A percentile compares a stretch with the other conserved stretches of the same genome.
Evolutionary conservation across 2,113 vertebrate species (phyloP).

Genomic region (Heterochromis multidens): DNA sequence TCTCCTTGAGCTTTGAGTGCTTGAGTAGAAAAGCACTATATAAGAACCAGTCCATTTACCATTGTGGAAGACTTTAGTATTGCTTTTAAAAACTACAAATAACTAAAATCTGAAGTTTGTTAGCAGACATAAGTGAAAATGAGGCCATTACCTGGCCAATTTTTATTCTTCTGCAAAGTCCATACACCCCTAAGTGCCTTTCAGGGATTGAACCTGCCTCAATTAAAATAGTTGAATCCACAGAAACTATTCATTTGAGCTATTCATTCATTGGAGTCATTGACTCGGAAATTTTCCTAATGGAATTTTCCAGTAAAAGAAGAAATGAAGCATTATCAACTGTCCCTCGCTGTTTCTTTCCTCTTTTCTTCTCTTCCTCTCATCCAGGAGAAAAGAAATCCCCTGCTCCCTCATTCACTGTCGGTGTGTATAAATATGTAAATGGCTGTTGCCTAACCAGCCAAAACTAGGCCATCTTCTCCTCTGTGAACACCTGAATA

Average conservation of each 20-base stretch:
- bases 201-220: slow-evolving; percentile 44
- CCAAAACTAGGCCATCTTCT: slow-evolving; percentile 54
- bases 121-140: neutral
- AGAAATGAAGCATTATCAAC: slow-evolving; percentile 53
- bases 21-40: too few relatives aligned
- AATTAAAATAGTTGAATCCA: slow-evolving; percentile 49
- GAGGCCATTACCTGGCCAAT: neutral
- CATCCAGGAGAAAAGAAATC: slow-evolving; percentile 22
- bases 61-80: neutral
- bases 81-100: neutral
- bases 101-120: neutral
- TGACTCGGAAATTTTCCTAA: slow-evolving; percentile 53
- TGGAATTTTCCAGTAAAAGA: slow-evolving; percentile 58
- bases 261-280: slow-evolving; percentile 52
- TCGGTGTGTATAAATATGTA: slow-evolving; percentile 38
- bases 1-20: too few relatives aligned
- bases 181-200: neutral
- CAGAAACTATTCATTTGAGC: slow-evolving; percentile 41
- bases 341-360: slow-evolving; percentile 11
- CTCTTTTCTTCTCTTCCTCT: slow-evolving; percentile 2
- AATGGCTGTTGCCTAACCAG: slow-evolving; percentile 42
- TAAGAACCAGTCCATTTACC: too few relatives aligned
- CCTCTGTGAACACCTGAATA: slow-evolving; percentile 54
- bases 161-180: neutral
- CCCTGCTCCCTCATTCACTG: slow-evolving; percentile 11